Base-by-base conservation (phyloP, 2,888 invertebrate species). In the Chloromyia formosa region DNA sequence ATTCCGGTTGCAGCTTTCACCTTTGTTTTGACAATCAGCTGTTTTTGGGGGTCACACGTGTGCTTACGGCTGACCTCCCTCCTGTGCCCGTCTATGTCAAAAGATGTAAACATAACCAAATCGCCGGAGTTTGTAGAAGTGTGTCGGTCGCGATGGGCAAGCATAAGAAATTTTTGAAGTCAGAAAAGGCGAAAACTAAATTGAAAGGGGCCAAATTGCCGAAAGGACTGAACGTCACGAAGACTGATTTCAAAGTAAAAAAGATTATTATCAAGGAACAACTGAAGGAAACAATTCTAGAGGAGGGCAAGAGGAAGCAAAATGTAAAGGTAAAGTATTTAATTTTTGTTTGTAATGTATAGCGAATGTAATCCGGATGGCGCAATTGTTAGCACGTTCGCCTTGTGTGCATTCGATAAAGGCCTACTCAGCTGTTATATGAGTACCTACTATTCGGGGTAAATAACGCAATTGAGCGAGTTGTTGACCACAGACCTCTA, bases 121-220 rank as follows among this genome's bases (percentile, higher is more conserved):
- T n/a, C n/a, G n/a, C n/a, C 66, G 22, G 35, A 61, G 53, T 49
- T 68, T 61, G 61, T 27, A 42, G 10, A 54, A n/a, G 54, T n/a
- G 16, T 12, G 18, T 20, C 20, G 12, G 20, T 54, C 22, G 9
- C 58, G 4, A 74, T 74, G 74, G 84, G 84, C 20, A 80, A 82
- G 75, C 92, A 93, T 81, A 91, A 92, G 82, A 94, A 94, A 81
- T 89, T 91, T 80, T 85, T 94, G 2, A 93, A 93, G 79, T 89
- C 92, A 0, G 96, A 97, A 83, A 96, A 94, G 82, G 90, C 94
- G 0, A 97, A 97, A 88, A 92, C 94, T 0, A 95, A 97, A 83
- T 84, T 97, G 42, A 97, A 96, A 86, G 89, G 90, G 20, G 92
- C 92, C 75, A 90, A 92, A 84, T 84, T 97, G 71, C 93, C 94